Evolutionary conservation across 2,113 vertebrate genomes (phyloP).

Genomic region (Empidonax traillii): DNA sequence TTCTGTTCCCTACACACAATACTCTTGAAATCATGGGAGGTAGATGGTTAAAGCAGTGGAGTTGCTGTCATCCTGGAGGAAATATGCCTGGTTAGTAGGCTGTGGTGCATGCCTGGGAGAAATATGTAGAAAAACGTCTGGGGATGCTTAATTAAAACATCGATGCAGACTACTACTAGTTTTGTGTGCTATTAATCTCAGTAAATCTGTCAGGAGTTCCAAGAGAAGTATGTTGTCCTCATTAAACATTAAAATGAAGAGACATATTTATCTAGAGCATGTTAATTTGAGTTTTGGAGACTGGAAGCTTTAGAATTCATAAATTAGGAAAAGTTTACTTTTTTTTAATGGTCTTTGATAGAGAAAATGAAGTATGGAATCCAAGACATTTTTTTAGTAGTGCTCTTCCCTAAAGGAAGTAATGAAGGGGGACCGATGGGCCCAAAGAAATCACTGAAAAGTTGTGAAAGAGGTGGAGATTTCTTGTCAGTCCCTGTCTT

Average conservation of each 20-base stretch:
- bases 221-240: constrained; percentile 41
- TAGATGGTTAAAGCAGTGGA: background rate
- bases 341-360: background rate
- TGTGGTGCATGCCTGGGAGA: constrained; percentile 48
- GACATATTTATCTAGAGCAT: constrained; percentile 49
- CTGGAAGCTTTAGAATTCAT: constrained; percentile 23
- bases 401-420: background rate
- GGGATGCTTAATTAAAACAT: constrained; percentile 64
- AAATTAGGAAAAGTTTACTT: constrained; percentile 15
- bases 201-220: constrained; percentile 55
- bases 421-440: background rate
- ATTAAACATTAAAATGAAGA: constrained; percentile 65
- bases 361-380: background rate
- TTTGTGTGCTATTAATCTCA: constrained; percentile 57
- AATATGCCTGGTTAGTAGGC: constrained; percentile 15
- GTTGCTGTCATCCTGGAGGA: background rate
- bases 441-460: background rate
- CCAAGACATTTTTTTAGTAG: background rate
- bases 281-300: constrained; percentile 36
- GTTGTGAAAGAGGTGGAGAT: background rate
- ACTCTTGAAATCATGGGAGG: background rate
- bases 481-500: background rate
- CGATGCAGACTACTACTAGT: constrained; percentile 27
- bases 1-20: background rate
- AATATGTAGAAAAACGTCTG: constrained; percentile 45